A percentile compares a stretch with the other conserved stretches of the same genome.
Conservation (phyloP, 2,888 invertebrate species). For the Drosophila conformis region DNA sequence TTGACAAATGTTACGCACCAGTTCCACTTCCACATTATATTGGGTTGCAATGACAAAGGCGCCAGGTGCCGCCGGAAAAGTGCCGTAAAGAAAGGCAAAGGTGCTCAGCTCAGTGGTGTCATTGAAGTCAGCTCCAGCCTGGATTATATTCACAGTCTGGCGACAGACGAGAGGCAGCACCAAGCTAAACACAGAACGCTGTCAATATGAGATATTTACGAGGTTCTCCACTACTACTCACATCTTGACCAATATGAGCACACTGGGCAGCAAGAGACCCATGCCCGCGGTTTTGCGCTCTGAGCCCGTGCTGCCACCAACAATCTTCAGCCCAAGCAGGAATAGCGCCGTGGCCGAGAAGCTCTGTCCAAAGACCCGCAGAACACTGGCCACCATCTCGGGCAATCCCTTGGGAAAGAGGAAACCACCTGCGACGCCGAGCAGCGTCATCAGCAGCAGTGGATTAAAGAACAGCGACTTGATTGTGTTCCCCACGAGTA, state of each 20-base stretch:
- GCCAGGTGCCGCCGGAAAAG: constrained; percentile 98
- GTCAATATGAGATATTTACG: background rate
- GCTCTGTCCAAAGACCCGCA: constrained; percentile 93
- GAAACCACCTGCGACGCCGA: constrained; percentile 94
- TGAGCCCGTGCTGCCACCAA: constrained; percentile 92
- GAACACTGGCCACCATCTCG: constrained; percentile 89
- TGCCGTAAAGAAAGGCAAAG: constrained; percentile 97
- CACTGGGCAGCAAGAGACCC: constrained; percentile 92
- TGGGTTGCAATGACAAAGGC: constrained; percentile 97
- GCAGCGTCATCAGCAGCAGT: constrained; percentile 95
- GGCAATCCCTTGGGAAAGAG: constrained; percentile 92
- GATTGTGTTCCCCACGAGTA: constrained; percentile 85
- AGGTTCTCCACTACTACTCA: constrained; percentile 86
- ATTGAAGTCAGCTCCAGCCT: constrained; percentile 89
- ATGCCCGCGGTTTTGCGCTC: constrained; percentile 86
- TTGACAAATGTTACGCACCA: constrained; percentile 86
- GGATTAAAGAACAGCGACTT: constrained; percentile 94
- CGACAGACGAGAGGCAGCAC: constrained; percentile 94
- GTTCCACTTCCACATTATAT: constrained; percentile 93
- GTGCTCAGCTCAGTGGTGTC: constrained; percentile 94
- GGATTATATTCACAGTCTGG: constrained; percentile 92
- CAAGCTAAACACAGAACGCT: constrained; percentile 86
- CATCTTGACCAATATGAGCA: constrained; percentile 95
- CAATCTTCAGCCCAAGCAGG: constrained; percentile 95
- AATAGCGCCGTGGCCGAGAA: constrained; percentile 97